phyloP scores from a whole-genome alignment of 64 coral and sea anemone genomes.

The Montipora efflorescens region DNA sequence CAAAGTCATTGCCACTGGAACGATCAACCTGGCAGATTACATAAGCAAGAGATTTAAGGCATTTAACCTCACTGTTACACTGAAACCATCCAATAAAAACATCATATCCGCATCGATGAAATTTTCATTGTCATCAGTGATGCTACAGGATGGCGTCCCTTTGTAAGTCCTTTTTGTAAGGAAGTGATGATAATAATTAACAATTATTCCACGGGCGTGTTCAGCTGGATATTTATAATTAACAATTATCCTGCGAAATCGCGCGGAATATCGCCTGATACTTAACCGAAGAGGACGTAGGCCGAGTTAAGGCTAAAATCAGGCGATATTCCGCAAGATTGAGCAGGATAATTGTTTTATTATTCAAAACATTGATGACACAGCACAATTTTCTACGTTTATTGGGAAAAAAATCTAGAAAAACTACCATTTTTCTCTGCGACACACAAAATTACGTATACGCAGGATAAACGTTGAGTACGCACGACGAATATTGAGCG shows the following conservation, averaged over 20 bases:
- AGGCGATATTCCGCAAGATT: too few species aligned
- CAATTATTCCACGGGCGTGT: background rate
- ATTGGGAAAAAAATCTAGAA: too few species aligned
- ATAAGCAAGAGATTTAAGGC: background rate
- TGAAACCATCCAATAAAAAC: constrained; percentile 4
- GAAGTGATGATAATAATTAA: background rate
- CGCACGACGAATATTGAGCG: too few species aligned
- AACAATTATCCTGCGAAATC: too few species aligned
- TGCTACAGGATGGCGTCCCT: background rate
- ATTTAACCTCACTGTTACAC: background rate
- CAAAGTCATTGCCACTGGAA: background rate
- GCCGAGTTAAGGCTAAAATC: too few species aligned
- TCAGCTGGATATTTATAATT: too few species aligned
- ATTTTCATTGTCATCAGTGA: background rate
- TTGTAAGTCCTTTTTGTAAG: background rate
- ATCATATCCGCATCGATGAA: background rate
- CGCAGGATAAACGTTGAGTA: too few species aligned
- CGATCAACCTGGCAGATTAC: background rate
- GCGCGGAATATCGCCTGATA: too few species aligned
- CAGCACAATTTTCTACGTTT: background rate
- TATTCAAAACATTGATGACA: background rate
- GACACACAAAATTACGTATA: too few species aligned
- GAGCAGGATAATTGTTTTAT: too few species aligned
- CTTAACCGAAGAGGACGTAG: too few species aligned
- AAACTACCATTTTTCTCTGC: too few species aligned